These are phyloP conservation scores for Blennius ocellaris DNA, from an alignment of 2,113 vertebrate species.

Conservation along the genomic window DNA sequence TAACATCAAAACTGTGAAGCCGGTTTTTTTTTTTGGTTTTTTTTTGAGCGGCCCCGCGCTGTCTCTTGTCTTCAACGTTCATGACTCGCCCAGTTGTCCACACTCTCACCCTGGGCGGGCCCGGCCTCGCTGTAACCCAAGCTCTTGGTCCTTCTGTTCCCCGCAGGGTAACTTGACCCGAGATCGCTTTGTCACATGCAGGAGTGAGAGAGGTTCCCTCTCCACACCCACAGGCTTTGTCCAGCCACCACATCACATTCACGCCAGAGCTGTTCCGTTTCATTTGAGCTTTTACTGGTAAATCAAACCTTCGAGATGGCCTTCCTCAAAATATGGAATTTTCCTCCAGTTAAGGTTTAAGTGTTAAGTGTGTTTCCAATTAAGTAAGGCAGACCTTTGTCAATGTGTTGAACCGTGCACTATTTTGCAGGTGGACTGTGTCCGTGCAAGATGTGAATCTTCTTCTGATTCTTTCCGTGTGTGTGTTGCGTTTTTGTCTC, in stretches of 20 bases:
- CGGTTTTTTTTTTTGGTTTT: constrained; percentile 30
- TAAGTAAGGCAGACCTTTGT: constrained; percentile 52
- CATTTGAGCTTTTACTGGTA: constrained; percentile 17
- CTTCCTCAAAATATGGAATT: constrained; percentile 50
- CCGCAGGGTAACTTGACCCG: constrained; percentile 77
- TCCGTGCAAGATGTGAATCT: constrained; percentile 25
- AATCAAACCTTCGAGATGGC: constrained; percentile 41
- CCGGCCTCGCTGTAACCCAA: constrained; percentile 69
- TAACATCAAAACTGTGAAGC: neutral
- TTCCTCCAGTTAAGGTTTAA: constrained; percentile 34
- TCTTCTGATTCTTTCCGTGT: constrained; percentile 10
- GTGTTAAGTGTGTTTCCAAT: constrained; percentile 46
- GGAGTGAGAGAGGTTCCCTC: constrained; percentile 57
- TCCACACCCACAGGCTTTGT: constrained; percentile 68
- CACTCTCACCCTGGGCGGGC: constrained; percentile 53
- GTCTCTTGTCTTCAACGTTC: constrained; percentile 41
- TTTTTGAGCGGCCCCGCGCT: constrained; percentile 26
- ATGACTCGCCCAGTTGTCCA: constrained; percentile 50
- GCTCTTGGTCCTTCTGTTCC: constrained; percentile 63
- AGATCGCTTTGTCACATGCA: constrained; percentile 73
- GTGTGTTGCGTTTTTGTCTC: neutral
- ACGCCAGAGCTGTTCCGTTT: constrained; percentile 51
- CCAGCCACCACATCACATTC: constrained; percentile 49
- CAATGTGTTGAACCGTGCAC: constrained; percentile 40
- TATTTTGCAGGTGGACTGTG: constrained; percentile 22